phyloP scores from a whole-genome alignment of 2,113 vertebrate genomes.

The Cinclus mexicanus region DNA sequence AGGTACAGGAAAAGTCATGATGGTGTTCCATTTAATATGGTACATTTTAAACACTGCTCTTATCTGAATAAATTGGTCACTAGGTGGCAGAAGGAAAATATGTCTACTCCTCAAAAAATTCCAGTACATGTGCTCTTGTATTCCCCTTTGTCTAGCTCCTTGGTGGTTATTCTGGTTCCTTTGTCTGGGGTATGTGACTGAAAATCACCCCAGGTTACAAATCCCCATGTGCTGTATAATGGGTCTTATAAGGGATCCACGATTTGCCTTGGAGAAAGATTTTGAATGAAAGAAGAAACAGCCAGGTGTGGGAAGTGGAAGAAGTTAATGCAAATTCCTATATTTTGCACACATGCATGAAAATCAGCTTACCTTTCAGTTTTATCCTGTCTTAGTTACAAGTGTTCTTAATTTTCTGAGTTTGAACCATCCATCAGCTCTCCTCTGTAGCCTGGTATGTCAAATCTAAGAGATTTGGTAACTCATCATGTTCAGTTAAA shows the following conservation, averaged over 20 bases:
- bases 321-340: neutral
- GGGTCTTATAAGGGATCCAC: neutral
- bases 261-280: neutral
- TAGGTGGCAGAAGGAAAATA: constrained; percentile 72
- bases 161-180: neutral
- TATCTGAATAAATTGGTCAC: constrained; percentile 31
- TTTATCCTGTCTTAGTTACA: neutral
- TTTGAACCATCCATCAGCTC: neutral
- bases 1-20: neutral
- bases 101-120: constrained; percentile 2
- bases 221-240: neutral
- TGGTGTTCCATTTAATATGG: neutral
- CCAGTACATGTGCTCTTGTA: neutral
- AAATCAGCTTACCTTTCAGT: neutral
- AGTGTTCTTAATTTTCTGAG: neutral
- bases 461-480: neutral
- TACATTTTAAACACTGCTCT: neutral
- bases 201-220: neutral
- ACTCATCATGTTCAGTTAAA: neutral
- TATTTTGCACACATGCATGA: neutral
- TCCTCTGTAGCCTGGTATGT: neutral
- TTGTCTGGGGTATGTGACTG: neutral
- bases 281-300: neutral
- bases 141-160: neutral
- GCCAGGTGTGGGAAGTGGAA: neutral